Evolutionary conservation across 2,888 invertebrate genomes (phyloP), one percentile per base, ranked within the genome.

Genomic region (Nipponacmea schrenckii): DNA sequence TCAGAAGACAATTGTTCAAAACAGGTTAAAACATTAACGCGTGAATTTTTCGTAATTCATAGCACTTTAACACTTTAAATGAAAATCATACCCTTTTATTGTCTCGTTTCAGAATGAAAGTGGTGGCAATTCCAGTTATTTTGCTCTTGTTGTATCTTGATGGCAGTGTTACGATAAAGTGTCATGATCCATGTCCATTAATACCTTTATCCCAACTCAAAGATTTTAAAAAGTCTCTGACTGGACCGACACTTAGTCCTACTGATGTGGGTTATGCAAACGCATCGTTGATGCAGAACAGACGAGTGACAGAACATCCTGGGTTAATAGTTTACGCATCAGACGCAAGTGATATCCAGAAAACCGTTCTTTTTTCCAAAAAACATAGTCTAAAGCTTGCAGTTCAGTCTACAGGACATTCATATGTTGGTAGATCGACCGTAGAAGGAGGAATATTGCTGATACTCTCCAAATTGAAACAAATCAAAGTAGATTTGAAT

Each of bases 281-380:
- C 45, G 56, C 26, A 4, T 56, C 68, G 4, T 39, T 66, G 8
- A 70, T 73, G 68, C 68, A 73, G 66, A 76, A 79, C 31, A 50
- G 67, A 12, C 20, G 72, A 46, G 46, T 63, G 2, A 71, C 68
- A 0, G 72, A 69, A 50, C 63, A 67, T 8, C 79, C 79, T 1
- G 64, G 63, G n/a, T 17, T 64, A 5, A 74, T 79, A 2, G 71
- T 69, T 0, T 24, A 62, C n/a, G 73, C 69, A 14, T 15, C 26
- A 2, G 67, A 72, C 10, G 67, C 62, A 10, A 50, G 76, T n/a
- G 81, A 83, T 69, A 75, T 83, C 3, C 73, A 78, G 67, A 64
- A 73, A 17, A 68, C 77, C 5, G 62, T 69, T 31, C 12, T 20
- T 4, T 44, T 70, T 17, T 17, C 48, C 50, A 24, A 24, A 24